phyloP scores from a whole-genome alignment of 2,888 invertebrate species.

The Drosophila paracracens region DNA sequence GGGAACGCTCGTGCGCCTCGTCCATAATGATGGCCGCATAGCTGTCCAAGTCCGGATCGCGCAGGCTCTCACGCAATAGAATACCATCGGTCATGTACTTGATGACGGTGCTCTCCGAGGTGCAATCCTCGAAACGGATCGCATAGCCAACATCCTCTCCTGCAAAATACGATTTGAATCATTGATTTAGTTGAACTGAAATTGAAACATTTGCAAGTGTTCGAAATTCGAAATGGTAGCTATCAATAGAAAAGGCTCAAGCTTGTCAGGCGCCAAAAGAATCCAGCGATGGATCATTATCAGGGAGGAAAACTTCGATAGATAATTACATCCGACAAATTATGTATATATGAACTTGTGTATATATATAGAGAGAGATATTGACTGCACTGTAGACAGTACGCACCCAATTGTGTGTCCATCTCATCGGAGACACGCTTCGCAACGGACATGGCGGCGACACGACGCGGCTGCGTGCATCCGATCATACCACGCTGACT shows the following conservation, averaged over 20 bases:
- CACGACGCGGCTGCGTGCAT: constrained; percentile 98
- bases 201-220: not conserved
- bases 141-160: constrained; percentile 98
- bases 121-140: constrained; percentile 99
- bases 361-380: not conserved
- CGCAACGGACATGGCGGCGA: constrained; percentile 99
- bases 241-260: not conserved
- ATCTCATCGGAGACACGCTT: constrained; percentile 99
- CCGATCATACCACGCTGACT: constrained; percentile 97
- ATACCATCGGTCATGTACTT: constrained; percentile 99
- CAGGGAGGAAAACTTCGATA: not conserved
- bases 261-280: not conserved
- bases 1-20: constrained; percentile 99
- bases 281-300: not conserved
- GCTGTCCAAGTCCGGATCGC: constrained; percentile 98
- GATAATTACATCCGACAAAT: not conserved
- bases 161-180: constrained; percentile 65
- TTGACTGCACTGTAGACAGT: not conserved
- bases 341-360: not conserved
- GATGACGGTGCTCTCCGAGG: constrained; percentile 95
- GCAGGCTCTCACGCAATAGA: constrained; percentile 95
- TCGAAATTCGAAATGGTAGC: not conserved
- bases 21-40: constrained; percentile 99
- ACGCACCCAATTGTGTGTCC: constrained; percentile 91
- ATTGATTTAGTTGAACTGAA: not conserved